Evolutionary conservation across 2,888 invertebrate species (phyloP).

Genomic region (Altica lythri): DNA sequence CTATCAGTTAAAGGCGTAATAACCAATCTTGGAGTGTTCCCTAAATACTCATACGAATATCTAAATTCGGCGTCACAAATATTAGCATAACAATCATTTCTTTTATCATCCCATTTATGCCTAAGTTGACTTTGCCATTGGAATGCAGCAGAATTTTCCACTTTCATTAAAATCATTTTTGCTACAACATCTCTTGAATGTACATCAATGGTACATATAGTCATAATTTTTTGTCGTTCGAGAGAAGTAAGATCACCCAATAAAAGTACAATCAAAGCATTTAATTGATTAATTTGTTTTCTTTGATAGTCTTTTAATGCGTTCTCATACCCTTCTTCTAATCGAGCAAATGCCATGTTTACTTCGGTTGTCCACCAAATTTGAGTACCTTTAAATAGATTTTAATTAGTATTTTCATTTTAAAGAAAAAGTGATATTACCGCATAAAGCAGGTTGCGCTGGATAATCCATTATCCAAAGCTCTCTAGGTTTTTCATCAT

Average conservation of each 20-base stretch:
- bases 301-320: conserved; percentile 91
- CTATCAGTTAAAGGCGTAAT: conserved; percentile 89
- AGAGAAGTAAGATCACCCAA: conserved; percentile 80
- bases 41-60: conserved; percentile 91
- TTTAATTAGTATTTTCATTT: too few relatives aligned
- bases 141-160: conserved; percentile 79
- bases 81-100: conserved; percentile 77
- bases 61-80: conserved; percentile 86
- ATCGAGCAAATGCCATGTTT: conserved; percentile 82
- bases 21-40: conserved; percentile 82
- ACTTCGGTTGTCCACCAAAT: conserved; percentile 97
- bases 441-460: conserved; percentile 87
- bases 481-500: conserved; percentile 88
- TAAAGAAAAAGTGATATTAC: conserved; percentile 39
- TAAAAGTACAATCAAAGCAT: conserved; percentile 78
- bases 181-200: conserved; percentile 93
- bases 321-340: conserved; percentile 93
- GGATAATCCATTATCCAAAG: conserved; percentile 92
- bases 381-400: conserved; percentile 66
- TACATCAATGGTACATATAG: conserved; percentile 94
- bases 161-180: conserved; percentile 81
- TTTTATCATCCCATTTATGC: conserved; percentile 74
- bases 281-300: conserved; percentile 85
- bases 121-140: conserved; percentile 92
- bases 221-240: conserved; percentile 95